Conservation (phyloP, 1,140 invertebrate species). For the Drosophila guanche region DNA sequence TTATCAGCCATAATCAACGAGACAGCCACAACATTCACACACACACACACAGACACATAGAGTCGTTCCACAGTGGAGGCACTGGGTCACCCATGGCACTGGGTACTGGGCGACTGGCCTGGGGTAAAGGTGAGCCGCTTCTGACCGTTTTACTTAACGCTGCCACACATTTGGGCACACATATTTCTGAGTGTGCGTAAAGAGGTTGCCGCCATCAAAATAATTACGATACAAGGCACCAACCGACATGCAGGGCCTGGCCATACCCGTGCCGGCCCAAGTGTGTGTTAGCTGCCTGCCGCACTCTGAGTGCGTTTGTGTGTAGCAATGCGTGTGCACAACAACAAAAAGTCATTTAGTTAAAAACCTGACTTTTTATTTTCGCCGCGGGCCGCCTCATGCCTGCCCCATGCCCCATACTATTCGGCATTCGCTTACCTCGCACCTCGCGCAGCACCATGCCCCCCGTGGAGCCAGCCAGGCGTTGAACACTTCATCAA, state of each 20-base stretch:
- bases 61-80: neutral
- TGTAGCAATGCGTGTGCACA: slow-evolving; percentile 81
- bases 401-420: slow-evolving; percentile 10
- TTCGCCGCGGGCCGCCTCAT: slow-evolving; percentile 64
- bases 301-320: slow-evolving; percentile 74
- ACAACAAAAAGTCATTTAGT: slow-evolving; percentile 82
- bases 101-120: slow-evolving; percentile 15
- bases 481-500: slow-evolving; percentile 81
- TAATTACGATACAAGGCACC: slow-evolving; percentile 73
- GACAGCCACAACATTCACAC: slow-evolving; percentile 66
- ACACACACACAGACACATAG: slow-evolving; percentile 1
- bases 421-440: slow-evolving; percentile 3
- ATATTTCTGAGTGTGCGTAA: slow-evolving; percentile 27
- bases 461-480: slow-evolving; percentile 57
- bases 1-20: slow-evolving; percentile 82
- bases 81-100: slow-evolving; percentile 4
- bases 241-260: slow-evolving; percentile 45
- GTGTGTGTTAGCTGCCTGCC: slow-evolving; percentile 36
- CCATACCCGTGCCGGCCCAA: no score
- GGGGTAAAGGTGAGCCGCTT: slow-evolving; percentile 62
- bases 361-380: slow-evolving; percentile 81
- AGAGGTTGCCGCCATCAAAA: slow-evolving; percentile 78
- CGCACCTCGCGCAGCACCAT: slow-evolving; percentile 23
- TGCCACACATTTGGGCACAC: slow-evolving; percentile 33
- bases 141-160: slow-evolving; percentile 70